Conservation (phyloP, 2,888 invertebrate genomes). For the Camponotus fellah region DNA sequence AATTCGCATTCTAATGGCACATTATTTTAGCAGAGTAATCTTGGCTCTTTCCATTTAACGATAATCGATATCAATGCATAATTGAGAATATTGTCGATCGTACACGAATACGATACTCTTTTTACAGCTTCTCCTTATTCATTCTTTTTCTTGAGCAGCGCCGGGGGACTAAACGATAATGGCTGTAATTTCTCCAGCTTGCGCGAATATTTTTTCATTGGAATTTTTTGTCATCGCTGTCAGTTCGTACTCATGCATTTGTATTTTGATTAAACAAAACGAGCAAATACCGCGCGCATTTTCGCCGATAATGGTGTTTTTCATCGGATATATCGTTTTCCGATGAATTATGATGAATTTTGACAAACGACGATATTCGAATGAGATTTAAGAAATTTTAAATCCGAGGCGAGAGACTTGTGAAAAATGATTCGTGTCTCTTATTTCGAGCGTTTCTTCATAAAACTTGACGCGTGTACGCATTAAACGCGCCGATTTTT, state of each 20-base stretch:
- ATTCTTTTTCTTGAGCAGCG: not conserved
- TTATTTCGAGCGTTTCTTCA: not conserved
- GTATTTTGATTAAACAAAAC: conserved; percentile 30
- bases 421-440: not conserved
- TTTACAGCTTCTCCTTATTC: conserved; percentile 30
- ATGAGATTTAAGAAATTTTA: not conserved
- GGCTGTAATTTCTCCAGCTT: conserved; percentile 1
- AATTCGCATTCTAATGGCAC: conserved; percentile 43
- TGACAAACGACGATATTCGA: not conserved
- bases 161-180: not conserved
- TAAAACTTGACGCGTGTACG: not conserved
- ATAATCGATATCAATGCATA: conserved; percentile 61
- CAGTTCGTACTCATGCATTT: not conserved
- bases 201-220: conserved; percentile 31
- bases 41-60: conserved; percentile 50
- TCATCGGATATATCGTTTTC: not conserved
- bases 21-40: conserved; percentile 44
- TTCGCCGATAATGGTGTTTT: conserved; percentile 15
- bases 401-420: not conserved
- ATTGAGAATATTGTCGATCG: conserved; percentile 56
- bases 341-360: conserved; percentile 20
- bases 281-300: conserved; percentile 35
- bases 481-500: conserved; percentile 3
- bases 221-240: not conserved
- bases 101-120: conserved; percentile 40